phyloP scores from a whole-genome alignment of 64 coral and sea anemone species.

The Porites lutea region DNA sequence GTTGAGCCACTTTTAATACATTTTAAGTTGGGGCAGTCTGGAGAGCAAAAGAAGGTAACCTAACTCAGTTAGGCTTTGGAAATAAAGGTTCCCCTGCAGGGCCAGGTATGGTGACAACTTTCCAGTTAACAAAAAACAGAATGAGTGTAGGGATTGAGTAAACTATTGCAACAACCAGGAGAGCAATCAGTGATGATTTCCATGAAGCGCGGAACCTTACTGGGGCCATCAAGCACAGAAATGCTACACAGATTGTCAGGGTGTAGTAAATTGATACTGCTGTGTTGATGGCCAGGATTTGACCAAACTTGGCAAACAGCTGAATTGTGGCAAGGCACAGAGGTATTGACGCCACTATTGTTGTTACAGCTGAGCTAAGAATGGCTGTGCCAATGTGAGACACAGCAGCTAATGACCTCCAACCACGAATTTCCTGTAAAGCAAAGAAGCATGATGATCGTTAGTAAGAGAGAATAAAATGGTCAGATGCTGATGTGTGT shows the following conservation, averaged over 20 bases:
- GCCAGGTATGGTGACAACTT: slow-evolving; percentile 63
- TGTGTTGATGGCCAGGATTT: slow-evolving; percentile 96
- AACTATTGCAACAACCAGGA: slow-evolving; percentile 35
- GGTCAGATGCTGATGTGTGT: no score
- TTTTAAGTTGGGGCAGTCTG: neutral
- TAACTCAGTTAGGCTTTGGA: neutral
- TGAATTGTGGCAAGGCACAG: slow-evolving; percentile 89
- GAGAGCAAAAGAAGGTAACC: neutral
- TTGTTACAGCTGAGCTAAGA: slow-evolving; percentile 92
- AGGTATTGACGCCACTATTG: slow-evolving; percentile 87
- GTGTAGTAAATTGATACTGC: slow-evolving; percentile 89
- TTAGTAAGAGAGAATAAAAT: no score
- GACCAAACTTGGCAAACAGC: slow-evolving; percentile 95
- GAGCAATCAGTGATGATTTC: slow-evolving; percentile 15
- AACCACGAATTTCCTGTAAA: slow-evolving; percentile 69
- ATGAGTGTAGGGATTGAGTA: slow-evolving; percentile 14
- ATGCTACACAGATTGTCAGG: slow-evolving; percentile 81
- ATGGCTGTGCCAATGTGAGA: slow-evolving; percentile 97
- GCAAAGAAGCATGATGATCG: neutral
- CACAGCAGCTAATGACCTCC: slow-evolving; percentile 84
- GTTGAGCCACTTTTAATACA: no score
- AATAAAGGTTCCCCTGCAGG: slow-evolving; percentile 79
- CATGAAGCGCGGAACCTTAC: slow-evolving; percentile 69
- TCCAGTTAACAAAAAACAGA: slow-evolving; percentile 69
- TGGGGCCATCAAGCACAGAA: slow-evolving; percentile 75